These are phyloP conservation scores for Onychomys torridus DNA, from an alignment of 2,797 vertebrate genomes.

Conservation along the genomic window DNA sequence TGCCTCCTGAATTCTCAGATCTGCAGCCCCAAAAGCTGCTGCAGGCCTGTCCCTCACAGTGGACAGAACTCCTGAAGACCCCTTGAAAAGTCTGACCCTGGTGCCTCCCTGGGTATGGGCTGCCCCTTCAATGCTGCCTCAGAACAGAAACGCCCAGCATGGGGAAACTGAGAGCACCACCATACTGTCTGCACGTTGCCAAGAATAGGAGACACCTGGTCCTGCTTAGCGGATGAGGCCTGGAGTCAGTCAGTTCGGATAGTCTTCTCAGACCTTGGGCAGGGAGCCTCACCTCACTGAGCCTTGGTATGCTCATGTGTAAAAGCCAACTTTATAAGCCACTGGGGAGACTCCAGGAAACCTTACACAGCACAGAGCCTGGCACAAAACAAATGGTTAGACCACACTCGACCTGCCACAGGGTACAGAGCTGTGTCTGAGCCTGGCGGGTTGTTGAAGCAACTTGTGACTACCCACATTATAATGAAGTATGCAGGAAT, in stretches of 20 bases:
- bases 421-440: background rate
- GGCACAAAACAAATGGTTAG: background rate
- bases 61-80: background rate
- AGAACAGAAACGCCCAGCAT: background rate
- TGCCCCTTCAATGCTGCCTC: background rate
- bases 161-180: too few species aligned
- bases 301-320: background rate
- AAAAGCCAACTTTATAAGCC: background rate
- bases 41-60: background rate
- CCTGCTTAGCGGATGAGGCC: background rate
- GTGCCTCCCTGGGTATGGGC: background rate
- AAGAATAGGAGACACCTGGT: background rate
- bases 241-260: background rate
- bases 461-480: background rate
- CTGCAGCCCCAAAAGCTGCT: background rate
- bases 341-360: background rate
- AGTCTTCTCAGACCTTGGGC: background rate
- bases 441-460: background rate
- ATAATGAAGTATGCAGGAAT: background rate
- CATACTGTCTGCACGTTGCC: background rate
- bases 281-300: background rate
- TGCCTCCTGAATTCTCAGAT: background rate
- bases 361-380: background rate
- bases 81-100: background rate
- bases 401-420: fast-evolving